Base-by-base conservation (phyloP, 2,113 vertebrate species). In the Ptilonorhynchus violaceus region DNA sequence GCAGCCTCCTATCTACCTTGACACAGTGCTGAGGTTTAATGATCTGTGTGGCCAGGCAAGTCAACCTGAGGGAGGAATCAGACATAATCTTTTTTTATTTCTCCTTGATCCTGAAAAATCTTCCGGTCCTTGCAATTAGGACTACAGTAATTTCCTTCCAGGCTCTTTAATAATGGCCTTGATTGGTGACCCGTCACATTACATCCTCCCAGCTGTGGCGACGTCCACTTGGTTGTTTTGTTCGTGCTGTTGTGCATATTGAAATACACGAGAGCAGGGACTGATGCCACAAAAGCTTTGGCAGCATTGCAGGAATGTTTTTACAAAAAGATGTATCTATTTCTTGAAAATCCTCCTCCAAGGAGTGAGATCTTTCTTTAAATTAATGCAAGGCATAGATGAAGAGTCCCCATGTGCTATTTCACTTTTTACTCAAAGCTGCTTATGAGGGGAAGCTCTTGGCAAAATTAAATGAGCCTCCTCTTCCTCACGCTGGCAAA, bases 371-470 rank as follows among this genome's bases (percentile, higher is more conserved):
- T 88, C 96, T 92, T 91, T 70, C 70, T 94, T 83, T 85, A 96
- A 84, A 92, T 95, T 77, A 81, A 95, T 63, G 46, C 74, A 75
- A 88, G 78, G 90, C 91, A 93, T 73, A 93, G 87, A 80, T 87
- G 47, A 95, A 87, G 92, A 82, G 85, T 93, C 89, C 83, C 87
- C 50, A 11, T 13, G 10, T 89, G 84, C 89, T 79, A 44, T 52
- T 88, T 95, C 82, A 59, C 81, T 68, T 74, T 90, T 96, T 82
- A 69, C 88, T 94, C 94, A 73, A 63, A 92, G 81, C 68, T 92
- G 90, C 88, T 97, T 95, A 78, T 85, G 89, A 96, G 89, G 87
- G 33, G 76, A 72, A 79, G 64, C 84, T 93, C 80, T 97, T 93
- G 85, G 80, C 79, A 92, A 75, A 79, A 83, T 89, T 92, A 96